These are phyloP conservation scores for Halcyon leucocephala DNA, from an alignment of 2,797 vertebrate species.

Conservation along the genomic window DNA sequence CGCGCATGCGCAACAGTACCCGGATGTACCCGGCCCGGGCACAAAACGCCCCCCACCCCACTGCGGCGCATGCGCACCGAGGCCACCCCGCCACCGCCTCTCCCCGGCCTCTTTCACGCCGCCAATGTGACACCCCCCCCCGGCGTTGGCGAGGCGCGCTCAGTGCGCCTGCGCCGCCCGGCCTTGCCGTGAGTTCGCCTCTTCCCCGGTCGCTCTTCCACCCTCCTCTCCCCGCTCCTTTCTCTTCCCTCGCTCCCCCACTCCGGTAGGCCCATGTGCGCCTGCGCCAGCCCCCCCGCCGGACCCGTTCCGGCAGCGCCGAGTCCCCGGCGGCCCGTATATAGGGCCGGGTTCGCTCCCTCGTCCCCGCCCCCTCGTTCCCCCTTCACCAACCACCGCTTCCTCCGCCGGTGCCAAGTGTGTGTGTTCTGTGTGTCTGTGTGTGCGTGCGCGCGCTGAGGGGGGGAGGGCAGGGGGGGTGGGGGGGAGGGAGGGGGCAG, in stretches of 20 bases:
- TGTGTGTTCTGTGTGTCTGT: background rate
- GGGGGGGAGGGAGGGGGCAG: no score
- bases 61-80: background rate
- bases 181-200: background rate
- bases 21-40: background rate
- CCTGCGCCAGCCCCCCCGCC: background rate
- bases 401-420: background rate
- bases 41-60: background rate
- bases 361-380: background rate
- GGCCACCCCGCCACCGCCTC: background rate
- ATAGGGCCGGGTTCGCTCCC: background rate
- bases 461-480: no score
- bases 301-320: background rate
- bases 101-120: background rate
- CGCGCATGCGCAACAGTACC: background rate
- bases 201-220: background rate
- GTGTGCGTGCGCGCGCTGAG: no score
- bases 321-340: background rate
- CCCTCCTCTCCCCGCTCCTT: no score
- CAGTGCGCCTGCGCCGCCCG: conserved; percentile 49
- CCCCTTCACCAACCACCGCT: background rate
- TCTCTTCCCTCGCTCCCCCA: no score
- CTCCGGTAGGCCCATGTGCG: background rate
- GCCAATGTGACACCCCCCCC: background rate
- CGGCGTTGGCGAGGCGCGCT: background rate